Conservation (phyloP, 2,113 vertebrate genomes). For the Pluvianellus socialis region DNA sequence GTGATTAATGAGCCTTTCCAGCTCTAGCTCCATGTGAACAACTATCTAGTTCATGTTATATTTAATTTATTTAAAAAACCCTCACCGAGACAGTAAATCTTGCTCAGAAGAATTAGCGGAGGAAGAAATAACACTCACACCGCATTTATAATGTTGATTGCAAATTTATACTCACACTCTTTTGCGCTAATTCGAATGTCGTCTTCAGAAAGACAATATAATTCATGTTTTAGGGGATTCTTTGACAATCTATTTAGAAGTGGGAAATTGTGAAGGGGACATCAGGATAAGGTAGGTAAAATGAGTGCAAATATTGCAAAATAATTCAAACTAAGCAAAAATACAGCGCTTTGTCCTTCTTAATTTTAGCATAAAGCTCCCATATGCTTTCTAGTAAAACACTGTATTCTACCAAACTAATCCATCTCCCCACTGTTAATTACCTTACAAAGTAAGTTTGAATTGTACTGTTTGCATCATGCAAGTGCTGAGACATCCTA, state of each 20-base stretch:
- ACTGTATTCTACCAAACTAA: neutral
- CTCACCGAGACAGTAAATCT: constrained; percentile 31
- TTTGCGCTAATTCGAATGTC: constrained; percentile 13
- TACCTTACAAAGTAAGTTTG: neutral
- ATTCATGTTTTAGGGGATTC: neutral
- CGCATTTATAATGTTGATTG: constrained; percentile 37
- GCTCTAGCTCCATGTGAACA: constrained; percentile 24
- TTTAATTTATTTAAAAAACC: constrained; percentile 61
- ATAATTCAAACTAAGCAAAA: neutral
- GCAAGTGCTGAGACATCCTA: neutral
- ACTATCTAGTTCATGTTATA: constrained; percentile 52
- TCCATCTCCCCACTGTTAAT: neutral
- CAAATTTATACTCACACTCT: neutral
- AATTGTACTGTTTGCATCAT: neutral
- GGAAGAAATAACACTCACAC: constrained; percentile 42
- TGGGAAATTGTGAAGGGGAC: neutral
- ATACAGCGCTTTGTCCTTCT: neutral
- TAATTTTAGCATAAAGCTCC: neutral
- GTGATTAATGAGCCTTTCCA: constrained; percentile 72
- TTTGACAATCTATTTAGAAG: neutral
- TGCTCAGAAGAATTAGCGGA: constrained; percentile 46
- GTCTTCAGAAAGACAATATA: constrained; percentile 7
- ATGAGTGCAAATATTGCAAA: neutral
- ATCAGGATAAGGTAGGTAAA: neutral
- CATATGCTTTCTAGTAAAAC: neutral